Conservation (phyloP, 2,113 vertebrate genomes). For the Xyrauchen texanus region DNA sequence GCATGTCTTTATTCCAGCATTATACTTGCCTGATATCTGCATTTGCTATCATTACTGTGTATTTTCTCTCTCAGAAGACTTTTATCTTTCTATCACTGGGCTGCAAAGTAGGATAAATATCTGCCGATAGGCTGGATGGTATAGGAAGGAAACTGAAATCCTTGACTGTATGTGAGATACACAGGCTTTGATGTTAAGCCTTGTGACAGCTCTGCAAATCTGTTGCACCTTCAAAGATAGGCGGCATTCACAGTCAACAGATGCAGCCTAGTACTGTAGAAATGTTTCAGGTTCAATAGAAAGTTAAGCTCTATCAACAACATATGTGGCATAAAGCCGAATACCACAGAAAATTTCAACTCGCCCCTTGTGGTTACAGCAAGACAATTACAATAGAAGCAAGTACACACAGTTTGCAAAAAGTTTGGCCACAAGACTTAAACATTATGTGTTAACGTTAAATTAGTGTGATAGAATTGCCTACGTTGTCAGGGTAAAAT, state of each 20-base stretch:
- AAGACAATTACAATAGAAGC: no score
- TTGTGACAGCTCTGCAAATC: conserved; percentile 23
- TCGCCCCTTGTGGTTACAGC: no score
- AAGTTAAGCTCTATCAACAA: no score
- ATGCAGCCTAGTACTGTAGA: neutral
- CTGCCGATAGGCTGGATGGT: conserved; percentile 34
- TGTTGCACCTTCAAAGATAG: conserved; percentile 1
- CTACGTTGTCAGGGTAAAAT: no score
- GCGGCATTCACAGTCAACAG: neutral
- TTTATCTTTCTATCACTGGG: conserved; percentile 48
- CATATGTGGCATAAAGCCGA: no score
- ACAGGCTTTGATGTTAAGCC: conserved; percentile 20
- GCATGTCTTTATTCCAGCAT: conserved; percentile 4
- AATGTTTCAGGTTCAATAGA: no score
- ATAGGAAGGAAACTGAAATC: conserved; percentile 22
- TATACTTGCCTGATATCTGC: conserved; percentile 21
- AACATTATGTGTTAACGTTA: no score
- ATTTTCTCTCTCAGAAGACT: conserved; percentile 16
- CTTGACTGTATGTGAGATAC: conserved; percentile 2
- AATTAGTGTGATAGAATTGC: no score
- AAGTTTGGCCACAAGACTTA: no score
- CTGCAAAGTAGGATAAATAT: conserved; percentile 34
- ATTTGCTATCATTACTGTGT: conserved; percentile 6
- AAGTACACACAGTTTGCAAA: no score
- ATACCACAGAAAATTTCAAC: no score